Base-by-base conservation (phyloP, 1,140 invertebrate genomes). In the Drosophila grimshawi region DNA sequence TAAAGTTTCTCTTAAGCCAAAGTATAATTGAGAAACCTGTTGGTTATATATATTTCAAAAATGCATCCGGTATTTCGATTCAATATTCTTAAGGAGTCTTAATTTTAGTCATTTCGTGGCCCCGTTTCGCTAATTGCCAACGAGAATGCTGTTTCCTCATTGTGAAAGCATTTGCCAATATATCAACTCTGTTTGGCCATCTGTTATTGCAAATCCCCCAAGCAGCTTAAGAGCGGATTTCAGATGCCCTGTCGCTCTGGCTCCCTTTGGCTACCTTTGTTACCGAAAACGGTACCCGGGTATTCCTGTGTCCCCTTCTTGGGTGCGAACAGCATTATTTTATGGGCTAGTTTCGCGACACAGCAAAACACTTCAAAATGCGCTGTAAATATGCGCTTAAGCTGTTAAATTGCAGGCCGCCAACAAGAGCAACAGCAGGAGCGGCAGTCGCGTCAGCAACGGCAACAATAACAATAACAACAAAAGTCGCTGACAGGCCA, bases 301-400 rank as follows among this genome's bases (percentile, higher is more conserved):
- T 3, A 27, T 43, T 19, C 39, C 30, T 48, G 5, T 45, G 39
- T 52, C 57, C 66, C 41, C 32, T 55, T 57, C 10, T 39, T 39
- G 53, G n/a, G 27, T 56, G 52, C 53, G 53, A 10, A 45, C 63
- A 49, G 30, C 43, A 64, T 65, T 43, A 63, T 55, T 88, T 86
- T 85, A 88, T 88, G 82, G 52, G 49, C 59, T 59, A 76, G 60
- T 60, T 46, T 11, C 11, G 64, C 53, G 63, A 69, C 73, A 62
- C 78, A 81, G 59, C 37, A 56, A 61, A 48, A 76, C 67, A 86
- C 83, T 82, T 69, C 61, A 67, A 88, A 83, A 78, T 80, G 80
- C 77, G 83, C 52, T 86, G 83, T 88, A 86, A 88, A 86, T 89
- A 86, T 83, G 67, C 76, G 80, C 83, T 88, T 86, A 88, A 86